Base-by-base conservation (phyloP, 2,113 vertebrate species). In the Clinocottus analis region DNA sequence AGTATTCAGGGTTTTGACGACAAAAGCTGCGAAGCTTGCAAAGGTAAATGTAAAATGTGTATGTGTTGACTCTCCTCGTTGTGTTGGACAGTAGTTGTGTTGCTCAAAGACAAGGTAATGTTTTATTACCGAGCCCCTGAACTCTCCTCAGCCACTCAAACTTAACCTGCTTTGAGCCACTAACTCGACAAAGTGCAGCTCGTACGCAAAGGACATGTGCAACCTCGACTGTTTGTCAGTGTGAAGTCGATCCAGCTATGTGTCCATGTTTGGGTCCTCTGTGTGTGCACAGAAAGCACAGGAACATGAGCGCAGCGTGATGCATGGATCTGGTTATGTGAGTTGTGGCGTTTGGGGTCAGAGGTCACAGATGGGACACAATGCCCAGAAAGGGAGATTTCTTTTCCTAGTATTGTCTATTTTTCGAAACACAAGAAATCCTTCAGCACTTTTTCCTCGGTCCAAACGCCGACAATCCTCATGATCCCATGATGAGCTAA, bases 21-120 rank as follows among this genome's bases (percentile, higher is more conserved):
- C 88, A 89, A 88, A 83, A 85, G 89, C 88, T 84, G 7, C 1
- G 0, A n/a, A 75, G 89, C 89, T 91, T 73, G 84, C 84, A 31
- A 65, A 70, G 35, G 25, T 47, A 21, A 66, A 72, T 5, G 9
- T 1, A n/a, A 56, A 68, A 47, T 39, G 33, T 58, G 69, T 78
- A 65, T 71, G 33, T 68, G 35, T 33, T 63, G 75, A 77, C 63
- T 17, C 19, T 61, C n/a, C 27, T 43, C 25, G 47, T 62, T 29
- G 56, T 60, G 29, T 55, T 58, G 2, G 66, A 72, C 14, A 37
- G 7, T 21, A 73, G 25, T 55, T 39, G 21, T 68, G 13, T 72
- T 66, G 45, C 64, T 72, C 12, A 73, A 80, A 84, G 61, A 85
- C 56, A 62, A 66, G 1, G 29, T 72, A n/a, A 33, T 65, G 55